A percentile compares a stretch with the other conserved stretches of the same genome.
Evolutionary conservation across 2,888 invertebrate species (phyloP).

Genomic region (Noctua comes): DNA sequence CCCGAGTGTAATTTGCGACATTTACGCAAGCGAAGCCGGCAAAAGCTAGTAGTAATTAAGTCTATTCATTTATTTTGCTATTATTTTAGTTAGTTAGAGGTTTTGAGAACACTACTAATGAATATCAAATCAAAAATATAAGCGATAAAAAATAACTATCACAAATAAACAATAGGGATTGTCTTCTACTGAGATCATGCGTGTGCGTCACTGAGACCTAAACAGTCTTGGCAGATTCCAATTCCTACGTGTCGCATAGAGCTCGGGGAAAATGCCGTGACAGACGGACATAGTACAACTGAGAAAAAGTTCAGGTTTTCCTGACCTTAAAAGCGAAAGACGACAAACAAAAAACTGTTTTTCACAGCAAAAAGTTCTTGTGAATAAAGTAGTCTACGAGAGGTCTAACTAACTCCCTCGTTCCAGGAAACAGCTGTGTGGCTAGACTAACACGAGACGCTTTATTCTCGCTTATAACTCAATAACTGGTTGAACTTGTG

Average conservation of each 20-base stretch:
- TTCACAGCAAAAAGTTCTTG: not conserved
- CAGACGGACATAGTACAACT: not conserved
- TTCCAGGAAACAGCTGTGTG: not conserved
- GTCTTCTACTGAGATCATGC: not conserved
- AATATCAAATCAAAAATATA: no score
- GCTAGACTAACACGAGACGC: not conserved
- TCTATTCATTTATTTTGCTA: not conserved
- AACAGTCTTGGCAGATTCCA: not conserved
- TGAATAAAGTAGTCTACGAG: not conserved
- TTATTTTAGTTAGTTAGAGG: not conserved
- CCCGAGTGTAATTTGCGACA: not conserved
- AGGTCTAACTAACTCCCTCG: not conserved
- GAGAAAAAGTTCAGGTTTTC: not conserved
- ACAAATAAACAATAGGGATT: not conserved
- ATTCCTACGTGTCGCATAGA: not conserved
- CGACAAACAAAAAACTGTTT: not conserved
- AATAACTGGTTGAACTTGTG: conserved; percentile 16
- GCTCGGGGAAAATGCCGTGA: not conserved
- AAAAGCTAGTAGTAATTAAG: not conserved
- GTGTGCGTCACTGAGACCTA: not conserved
- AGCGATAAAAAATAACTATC: not conserved
- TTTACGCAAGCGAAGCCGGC: not conserved
- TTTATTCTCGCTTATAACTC: not conserved
- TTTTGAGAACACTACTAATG: not conserved
- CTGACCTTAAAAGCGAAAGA: no score